Base-by-base conservation (phyloP, 2,797 vertebrate species). In the Betta splendens region DNA sequence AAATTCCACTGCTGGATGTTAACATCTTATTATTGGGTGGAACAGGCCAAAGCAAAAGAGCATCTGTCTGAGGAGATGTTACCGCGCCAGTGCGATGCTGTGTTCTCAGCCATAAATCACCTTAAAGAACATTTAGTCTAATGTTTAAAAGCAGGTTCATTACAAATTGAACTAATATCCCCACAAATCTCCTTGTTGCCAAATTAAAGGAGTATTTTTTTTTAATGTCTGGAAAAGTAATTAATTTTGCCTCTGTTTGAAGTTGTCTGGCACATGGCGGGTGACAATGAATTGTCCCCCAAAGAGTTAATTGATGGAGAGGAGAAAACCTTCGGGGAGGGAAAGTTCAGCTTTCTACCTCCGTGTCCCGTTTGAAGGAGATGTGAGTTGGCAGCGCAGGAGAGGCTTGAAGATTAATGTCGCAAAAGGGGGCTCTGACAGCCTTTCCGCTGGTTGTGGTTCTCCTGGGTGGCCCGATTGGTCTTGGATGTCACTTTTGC, bases 401-500 rank as follows among this genome's bases (percentile, higher is more conserved):
- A 96, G 89, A 95, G 91, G 93, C 93, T 93, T 92, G 86, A 94
- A 98, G 96, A 96, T 96, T 95, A 96, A 96, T 96, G 95, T 93
- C 93, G 94, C 94, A 93, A 93, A 94, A 94, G 92, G 86, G 82
- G 93, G 91, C 93, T 94, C 93, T 94, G 94, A 96, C 95, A 96
- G 95, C 92, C 92, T 95, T 95, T 96, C 95, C 93, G 85, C 92
- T 93, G 92, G 93, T 91, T 90, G 93, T 89, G 87, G 91, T 93
- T 91, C 94, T 97, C 94, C 90, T 98, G 96, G 96, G 97, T 99
- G 97, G 97, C 95, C 96, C 80, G 74, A 93, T 92, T 96, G 96
- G 94, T 97, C 95, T 97, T 98, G 94, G 96, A 96, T 98, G 97
- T 98, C 96, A 97, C 95, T 94, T 92, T 91, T 94, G 94, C 95